A percentile compares a stretch with the other conserved stretches of the same genome.
Evolutionary conservation across 2,797 vertebrate species (phyloP).

Genomic region (Chelidonichthys spinosus): DNA sequence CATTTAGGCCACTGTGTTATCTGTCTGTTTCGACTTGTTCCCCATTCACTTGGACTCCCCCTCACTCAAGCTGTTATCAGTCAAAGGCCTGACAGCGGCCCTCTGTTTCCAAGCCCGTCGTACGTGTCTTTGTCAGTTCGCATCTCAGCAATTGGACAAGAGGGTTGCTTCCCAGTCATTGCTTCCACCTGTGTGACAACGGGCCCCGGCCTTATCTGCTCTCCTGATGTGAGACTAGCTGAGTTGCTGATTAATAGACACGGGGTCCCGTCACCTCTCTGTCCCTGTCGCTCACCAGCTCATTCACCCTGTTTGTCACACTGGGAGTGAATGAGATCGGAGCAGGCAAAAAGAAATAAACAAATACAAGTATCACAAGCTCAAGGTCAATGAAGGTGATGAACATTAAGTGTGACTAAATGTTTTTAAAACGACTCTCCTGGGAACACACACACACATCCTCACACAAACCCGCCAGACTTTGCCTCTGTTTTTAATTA

Average conservation of each 20-base stretch:
- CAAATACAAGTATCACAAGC: slow-evolving; percentile 18
- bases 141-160: slow-evolving; percentile 68
- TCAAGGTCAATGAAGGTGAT: slow-evolving; percentile 68
- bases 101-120: slow-evolving; percentile 73
- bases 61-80: slow-evolving; percentile 79
- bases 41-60: slow-evolving; percentile 48
- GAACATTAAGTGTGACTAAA: slow-evolving; percentile 59
- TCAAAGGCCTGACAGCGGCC: slow-evolving; percentile 68
- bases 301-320: slow-evolving; percentile 37
- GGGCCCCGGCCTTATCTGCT: slow-evolving; percentile 78
- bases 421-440: slow-evolving; percentile 61
- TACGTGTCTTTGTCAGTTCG: slow-evolving; percentile 71
- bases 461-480: slow-evolving; percentile 18
- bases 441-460: slow-evolving; percentile 36
- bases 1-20: slow-evolving; percentile 67
- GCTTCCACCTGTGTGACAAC: slow-evolving; percentile 78
- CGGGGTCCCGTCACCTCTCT: slow-evolving; percentile 58
- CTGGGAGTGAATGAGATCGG: slow-evolving; percentile 37
- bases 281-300: slow-evolving; percentile 17
- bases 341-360: slow-evolving; percentile 29
- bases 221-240: slow-evolving; percentile 70
- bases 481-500: slow-evolving; percentile 79
- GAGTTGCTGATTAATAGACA: slow-evolving; percentile 82
- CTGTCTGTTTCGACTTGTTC: slow-evolving; percentile 61
- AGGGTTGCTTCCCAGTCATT: slow-evolving; percentile 65